Evolutionary conservation across 2,888 invertebrate genomes (phyloP).

Genomic region (Pinctada fucata): DNA sequence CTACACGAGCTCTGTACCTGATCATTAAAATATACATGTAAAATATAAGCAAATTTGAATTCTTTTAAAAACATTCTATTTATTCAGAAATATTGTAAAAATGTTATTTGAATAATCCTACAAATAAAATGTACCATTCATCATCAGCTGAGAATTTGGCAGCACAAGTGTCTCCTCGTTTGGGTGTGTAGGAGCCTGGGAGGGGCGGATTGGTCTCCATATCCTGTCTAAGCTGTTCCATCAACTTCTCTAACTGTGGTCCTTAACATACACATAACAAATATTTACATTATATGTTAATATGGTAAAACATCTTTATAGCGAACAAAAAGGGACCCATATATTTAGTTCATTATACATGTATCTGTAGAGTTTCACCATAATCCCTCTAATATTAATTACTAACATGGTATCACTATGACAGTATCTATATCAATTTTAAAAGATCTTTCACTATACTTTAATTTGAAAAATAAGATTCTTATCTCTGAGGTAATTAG

Average conservation of each 20-base stretch:
- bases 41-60: not conserved
- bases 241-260: slow-evolving; percentile 89
- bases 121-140: slow-evolving; percentile 83
- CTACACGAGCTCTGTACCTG: slow-evolving; percentile 93
- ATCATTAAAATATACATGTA: slow-evolving; percentile 19
- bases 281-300: no score
- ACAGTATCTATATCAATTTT: no score
- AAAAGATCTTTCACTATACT: no score
- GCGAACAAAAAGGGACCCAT: no score
- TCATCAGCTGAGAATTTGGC: slow-evolving; percentile 91
- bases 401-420: no score
- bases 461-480: no score
- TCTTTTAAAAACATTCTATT: not conserved
- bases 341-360: no score
- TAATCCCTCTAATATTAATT: no score
- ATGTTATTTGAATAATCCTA: not conserved
- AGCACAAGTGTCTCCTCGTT: slow-evolving; percentile 90
- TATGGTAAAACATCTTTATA: no score
- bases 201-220: slow-evolving; percentile 89
- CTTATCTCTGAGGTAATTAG: no score
- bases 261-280: slow-evolving; percentile 78
- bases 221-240: slow-evolving; percentile 91
- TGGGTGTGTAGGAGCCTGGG: slow-evolving; percentile 90
- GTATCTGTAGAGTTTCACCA: no score
- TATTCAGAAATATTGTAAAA: not conserved